These are phyloP conservation scores for Acridotheres tristis DNA, from an alignment of 2,797 vertebrate genomes.

Conservation along the genomic window DNA sequence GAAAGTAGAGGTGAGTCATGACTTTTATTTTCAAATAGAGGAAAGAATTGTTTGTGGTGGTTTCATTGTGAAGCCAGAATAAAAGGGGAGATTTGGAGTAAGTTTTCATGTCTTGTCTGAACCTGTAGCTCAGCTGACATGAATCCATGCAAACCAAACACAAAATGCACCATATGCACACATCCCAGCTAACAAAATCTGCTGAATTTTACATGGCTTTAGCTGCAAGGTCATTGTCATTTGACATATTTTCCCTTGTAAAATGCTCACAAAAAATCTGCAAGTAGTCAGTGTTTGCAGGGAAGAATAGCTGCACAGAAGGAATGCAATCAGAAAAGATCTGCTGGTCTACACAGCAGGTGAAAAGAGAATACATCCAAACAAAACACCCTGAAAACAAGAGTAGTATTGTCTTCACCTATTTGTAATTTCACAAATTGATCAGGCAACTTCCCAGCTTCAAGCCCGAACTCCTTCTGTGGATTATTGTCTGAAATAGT, in stretches of 20 bases:
- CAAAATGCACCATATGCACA: not conserved
- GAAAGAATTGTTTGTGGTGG: not conserved
- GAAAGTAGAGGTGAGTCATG: not conserved
- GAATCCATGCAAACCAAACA: not conserved
- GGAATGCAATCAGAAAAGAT: not conserved
- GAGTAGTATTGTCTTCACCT: not conserved
- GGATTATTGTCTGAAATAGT: not conserved
- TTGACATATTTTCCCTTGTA: not conserved
- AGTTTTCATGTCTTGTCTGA: not conserved
- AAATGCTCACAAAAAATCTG: not conserved
- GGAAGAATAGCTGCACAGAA: not conserved
- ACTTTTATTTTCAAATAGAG: not conserved
- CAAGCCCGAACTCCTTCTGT: not conserved
- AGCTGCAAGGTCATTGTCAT: not conserved
- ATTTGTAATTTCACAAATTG: not conserved
- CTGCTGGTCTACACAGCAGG: not conserved
- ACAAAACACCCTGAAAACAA: not conserved
- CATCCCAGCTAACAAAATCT: not conserved
- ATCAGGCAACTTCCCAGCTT: not conserved
- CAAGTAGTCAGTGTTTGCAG: not conserved
- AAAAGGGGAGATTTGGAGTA: not conserved
- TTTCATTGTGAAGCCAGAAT: not conserved
- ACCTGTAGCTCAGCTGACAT: not conserved
- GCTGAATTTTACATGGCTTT: not conserved
- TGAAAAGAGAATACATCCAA: not conserved